Evolutionary conservation across 2,888 invertebrate species (phyloP).

Genomic region (Drosophila testacea): DNA sequence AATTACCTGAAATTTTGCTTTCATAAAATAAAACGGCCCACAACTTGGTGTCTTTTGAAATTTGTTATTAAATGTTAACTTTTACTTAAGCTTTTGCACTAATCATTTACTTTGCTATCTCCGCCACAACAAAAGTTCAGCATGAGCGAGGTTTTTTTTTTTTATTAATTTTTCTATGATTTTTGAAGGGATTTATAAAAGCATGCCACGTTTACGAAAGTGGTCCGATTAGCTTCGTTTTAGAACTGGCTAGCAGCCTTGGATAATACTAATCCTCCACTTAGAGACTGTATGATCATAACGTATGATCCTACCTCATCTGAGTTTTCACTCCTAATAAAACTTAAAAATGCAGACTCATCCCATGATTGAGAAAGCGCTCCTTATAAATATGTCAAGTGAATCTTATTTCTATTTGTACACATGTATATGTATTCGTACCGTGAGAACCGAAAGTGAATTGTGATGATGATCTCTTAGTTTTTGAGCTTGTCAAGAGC

Average conservation of each 20-base stretch:
- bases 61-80: conserved; percentile 30
- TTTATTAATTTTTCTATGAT: not conserved
- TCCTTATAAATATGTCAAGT: not conserved
- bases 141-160: not conserved
- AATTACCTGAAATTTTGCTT: conserved; percentile 64
- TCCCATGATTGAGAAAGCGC: not conserved
- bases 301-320: not conserved
- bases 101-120: not conserved
- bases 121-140: not conserved
- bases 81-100: not conserved
- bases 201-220: too few species aligned
- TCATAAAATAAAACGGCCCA: conserved; percentile 32
- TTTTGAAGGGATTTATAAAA: too few species aligned
- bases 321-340: not conserved
- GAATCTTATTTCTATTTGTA: not conserved
- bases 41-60: conserved; percentile 3
- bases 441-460: not conserved
- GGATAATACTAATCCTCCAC: not conserved
- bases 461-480: not conserved
- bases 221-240: too few species aligned
- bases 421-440: not conserved
- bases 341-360: too few species aligned
- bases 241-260: too few species aligned
- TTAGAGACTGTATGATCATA: not conserved
- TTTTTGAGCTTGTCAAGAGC: not conserved